Evolutionary conservation across 2,113 vertebrate genomes (phyloP).

Genomic region (Ictalurus punctatus): DNA sequence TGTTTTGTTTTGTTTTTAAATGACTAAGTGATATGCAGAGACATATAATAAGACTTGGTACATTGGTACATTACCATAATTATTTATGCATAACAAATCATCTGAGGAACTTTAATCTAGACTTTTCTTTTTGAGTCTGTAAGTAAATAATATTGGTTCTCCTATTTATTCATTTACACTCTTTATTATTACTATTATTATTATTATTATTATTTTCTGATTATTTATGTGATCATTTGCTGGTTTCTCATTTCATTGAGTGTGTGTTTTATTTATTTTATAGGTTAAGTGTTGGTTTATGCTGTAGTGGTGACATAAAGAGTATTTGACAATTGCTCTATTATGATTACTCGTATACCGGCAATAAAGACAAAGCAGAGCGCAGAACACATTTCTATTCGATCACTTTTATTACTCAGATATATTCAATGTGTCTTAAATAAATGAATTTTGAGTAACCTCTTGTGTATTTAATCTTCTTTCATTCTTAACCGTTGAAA

Average conservation of each 20-base stretch:
- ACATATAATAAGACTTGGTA: constrained; percentile 44
- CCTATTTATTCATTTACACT: constrained; percentile 73
- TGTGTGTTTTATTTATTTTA: constrained; percentile 74
- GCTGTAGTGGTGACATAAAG: constrained; percentile 77
- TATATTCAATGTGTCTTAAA: background rate
- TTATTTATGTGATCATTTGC: constrained; percentile 41
- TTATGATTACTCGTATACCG: background rate
- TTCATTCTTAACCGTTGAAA: constrained; percentile 20
- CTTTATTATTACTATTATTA: constrained; percentile 51
- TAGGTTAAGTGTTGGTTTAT: constrained; percentile 61
- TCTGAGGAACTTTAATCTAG: background rate
- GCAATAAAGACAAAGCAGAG: background rate
- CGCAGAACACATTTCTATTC: background rate
- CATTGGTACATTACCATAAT: background rate
- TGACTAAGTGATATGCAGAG: constrained; percentile 54
- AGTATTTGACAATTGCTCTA: constrained; percentile 61
- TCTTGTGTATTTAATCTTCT: constrained; percentile 7
- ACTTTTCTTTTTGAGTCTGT: background rate
- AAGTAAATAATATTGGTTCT: constrained; percentile 45
- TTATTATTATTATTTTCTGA: constrained; percentile 61
- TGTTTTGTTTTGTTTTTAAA: constrained; percentile 50
- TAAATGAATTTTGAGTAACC: constrained; percentile 34
- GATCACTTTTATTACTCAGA: background rate
- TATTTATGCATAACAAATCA: background rate
- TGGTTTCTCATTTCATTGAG: constrained; percentile 63